Conservation (phyloP, 2,888 invertebrate genomes). For the Plutella xylostella region DNA sequence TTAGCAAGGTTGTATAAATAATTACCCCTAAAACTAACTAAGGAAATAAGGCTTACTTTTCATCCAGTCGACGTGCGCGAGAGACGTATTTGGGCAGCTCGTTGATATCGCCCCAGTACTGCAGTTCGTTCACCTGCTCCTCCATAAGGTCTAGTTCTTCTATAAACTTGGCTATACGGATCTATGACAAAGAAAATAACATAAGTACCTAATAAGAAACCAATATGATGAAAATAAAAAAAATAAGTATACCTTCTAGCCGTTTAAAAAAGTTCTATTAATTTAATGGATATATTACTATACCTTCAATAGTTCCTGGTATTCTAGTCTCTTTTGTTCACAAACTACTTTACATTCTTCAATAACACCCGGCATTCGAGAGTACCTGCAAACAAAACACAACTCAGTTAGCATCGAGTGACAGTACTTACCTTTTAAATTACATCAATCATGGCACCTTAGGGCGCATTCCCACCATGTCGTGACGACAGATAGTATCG, state of each 20-base stretch:
- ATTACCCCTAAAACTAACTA: no score
- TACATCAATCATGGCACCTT: no score
- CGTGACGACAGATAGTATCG: no score
- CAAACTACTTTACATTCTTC: conserved; percentile 86
- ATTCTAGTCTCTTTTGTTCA: conserved; percentile 85
- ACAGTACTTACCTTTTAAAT: no score
- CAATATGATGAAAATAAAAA: no score
- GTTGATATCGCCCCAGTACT: conserved; percentile 87
- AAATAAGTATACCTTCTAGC: not conserved
- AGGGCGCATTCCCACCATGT: no score
- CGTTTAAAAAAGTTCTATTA: not conserved
- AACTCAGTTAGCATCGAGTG: no score
- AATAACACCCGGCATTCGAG: conserved; percentile 83
- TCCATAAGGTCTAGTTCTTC: conserved; percentile 85
- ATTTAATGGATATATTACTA: no score
- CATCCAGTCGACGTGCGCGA: conserved; percentile 83
- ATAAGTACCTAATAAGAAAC: conserved; percentile 1
- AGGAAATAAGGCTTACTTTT: conserved; percentile 55
- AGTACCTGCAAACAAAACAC: conserved; percentile 70
- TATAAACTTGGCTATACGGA: conserved; percentile 82
- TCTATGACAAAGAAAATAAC: conserved; percentile 25
- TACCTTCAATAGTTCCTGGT: conserved; percentile 82
- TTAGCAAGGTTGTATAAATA: no score
- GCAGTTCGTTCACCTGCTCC: conserved; percentile 85
- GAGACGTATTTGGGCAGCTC: conserved; percentile 86